These are phyloP conservation scores for Heteromormyrus szaboi DNA, from an alignment of 2,797 vertebrate species.

Conservation along the genomic window DNA sequence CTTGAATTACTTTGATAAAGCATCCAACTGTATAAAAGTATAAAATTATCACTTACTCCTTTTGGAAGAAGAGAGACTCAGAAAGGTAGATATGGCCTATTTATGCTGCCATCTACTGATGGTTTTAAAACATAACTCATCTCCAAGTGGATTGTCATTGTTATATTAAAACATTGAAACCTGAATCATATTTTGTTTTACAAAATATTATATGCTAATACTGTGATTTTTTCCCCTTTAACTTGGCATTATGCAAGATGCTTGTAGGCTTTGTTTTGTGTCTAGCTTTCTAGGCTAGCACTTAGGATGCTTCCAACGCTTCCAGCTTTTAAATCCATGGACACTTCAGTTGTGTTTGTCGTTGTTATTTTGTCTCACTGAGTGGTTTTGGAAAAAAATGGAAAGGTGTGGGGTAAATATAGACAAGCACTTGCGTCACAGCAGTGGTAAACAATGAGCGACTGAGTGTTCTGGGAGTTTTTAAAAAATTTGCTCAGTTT, in stretches of 20 bases:
- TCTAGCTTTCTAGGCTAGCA: constrained; percentile 11
- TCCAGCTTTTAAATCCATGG: neutral
- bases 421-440: neutral
- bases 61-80: neutral
- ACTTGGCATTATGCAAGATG: constrained; percentile 30
- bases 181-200: constrained; percentile 5
- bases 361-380: neutral
- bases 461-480: neutral
- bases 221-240: constrained; percentile 35
- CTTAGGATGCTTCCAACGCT: constrained; percentile 20
- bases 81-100: neutral
- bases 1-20: neutral
- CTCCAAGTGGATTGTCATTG: neutral
- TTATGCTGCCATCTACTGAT: constrained; percentile 49
- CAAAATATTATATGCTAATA: constrained; percentile 17
- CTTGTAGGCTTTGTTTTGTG: constrained; percentile 36
- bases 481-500: neutral
- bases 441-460: neutral
- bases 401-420: neutral
- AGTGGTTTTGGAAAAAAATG: neutral
- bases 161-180: neutral
- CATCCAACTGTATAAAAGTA: neutral
- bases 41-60: neutral
- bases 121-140: neutral
- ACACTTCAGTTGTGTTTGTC: neutral